These are phyloP conservation scores for Hipparchia sbordonii DNA, from an alignment of 2,888 invertebrate genomes.

Conservation along the genomic window DNA sequence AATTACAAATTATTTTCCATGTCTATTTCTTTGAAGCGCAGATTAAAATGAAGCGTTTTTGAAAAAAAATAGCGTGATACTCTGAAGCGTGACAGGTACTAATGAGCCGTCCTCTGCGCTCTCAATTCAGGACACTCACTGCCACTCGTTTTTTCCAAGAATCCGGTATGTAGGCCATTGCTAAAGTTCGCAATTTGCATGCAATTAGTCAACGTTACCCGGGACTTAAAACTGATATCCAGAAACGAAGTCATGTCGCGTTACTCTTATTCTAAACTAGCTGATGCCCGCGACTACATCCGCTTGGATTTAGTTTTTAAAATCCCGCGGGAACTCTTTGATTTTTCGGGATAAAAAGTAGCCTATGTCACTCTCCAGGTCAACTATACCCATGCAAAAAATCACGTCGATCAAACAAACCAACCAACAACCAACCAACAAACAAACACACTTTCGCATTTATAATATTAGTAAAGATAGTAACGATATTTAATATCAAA, in stretches of 20 bases:
- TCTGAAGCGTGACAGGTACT: slow-evolving; percentile 66
- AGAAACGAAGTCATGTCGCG: not conserved
- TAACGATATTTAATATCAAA: no score
- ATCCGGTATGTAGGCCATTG: slow-evolving; percentile 57
- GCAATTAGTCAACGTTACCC: slow-evolving; percentile 28
- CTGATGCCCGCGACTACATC: no score
- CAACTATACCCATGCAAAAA: no score
- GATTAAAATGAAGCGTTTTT: slow-evolving; percentile 36
- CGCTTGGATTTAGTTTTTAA: no score
- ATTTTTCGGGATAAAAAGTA: no score
- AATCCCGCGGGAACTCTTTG: no score
- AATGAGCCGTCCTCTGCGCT: slow-evolving; percentile 55
- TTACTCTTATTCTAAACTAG: no score
- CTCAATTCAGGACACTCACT: slow-evolving; percentile 51
- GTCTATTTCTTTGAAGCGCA: not conserved
- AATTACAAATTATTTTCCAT: not conserved
- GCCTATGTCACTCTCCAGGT: no score
- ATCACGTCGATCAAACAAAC: no score
- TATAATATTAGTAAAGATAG: no score
- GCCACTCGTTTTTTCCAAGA: slow-evolving; percentile 52
- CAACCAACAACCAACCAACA: no score
- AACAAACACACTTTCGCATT: no score
- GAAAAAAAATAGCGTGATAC: slow-evolving; percentile 51
- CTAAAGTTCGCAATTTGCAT: slow-evolving; percentile 34
- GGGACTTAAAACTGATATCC: not conserved